Evolutionary conservation across 2,888 invertebrate species (phyloP).

Genomic region (Pegoplata infirma): DNA sequence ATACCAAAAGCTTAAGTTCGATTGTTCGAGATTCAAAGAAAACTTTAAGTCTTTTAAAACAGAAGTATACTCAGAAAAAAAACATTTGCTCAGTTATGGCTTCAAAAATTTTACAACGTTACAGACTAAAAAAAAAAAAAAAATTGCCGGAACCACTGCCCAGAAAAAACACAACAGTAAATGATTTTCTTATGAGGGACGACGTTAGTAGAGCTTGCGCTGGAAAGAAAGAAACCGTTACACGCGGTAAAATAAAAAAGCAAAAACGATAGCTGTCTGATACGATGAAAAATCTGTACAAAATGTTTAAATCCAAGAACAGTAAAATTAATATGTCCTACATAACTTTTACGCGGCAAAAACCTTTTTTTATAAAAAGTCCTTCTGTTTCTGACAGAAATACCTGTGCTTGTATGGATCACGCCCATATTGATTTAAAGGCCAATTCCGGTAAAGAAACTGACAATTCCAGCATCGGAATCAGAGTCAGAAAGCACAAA

Average conservation of each 20-base stretch:
- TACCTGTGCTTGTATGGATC: conserved; percentile 11
- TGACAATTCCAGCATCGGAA: too few species aligned
- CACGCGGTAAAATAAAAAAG: conserved; percentile 22
- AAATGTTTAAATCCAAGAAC: conserved; percentile 28
- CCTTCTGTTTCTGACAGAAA: conserved; percentile 12
- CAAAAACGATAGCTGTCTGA: conserved; percentile 24
- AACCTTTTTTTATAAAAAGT: conserved; percentile 4
- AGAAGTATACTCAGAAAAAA: conserved; percentile 16
- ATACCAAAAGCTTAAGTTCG: conserved; percentile 12
- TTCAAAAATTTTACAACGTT: conserved; percentile 3
- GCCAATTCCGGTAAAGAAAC: too few species aligned
- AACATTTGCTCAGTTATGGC: conserved; percentile 1
- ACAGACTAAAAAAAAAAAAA: conserved; percentile 21
- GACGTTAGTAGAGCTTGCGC: conserved; percentile 15
- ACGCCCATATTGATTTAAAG: conserved; percentile 16
- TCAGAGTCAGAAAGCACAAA: too few species aligned
- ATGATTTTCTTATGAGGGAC: not conserved
- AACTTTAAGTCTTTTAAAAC: conserved; percentile 9
- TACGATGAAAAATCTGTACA: conserved; percentile 33
- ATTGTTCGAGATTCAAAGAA: conserved; percentile 12
- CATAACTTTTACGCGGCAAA: conserved; percentile 17
- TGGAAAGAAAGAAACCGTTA: conserved; percentile 17
- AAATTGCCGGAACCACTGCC: too few species aligned
- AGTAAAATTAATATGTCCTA: conserved; percentile 24
- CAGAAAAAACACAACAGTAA: not conserved